Percentiles rank a stretch among this genome's conserved stretches.
Evolutionary conservation across 2,888 invertebrate genomes (phyloP).

Genomic region (Eumerus sabulonum): DNA sequence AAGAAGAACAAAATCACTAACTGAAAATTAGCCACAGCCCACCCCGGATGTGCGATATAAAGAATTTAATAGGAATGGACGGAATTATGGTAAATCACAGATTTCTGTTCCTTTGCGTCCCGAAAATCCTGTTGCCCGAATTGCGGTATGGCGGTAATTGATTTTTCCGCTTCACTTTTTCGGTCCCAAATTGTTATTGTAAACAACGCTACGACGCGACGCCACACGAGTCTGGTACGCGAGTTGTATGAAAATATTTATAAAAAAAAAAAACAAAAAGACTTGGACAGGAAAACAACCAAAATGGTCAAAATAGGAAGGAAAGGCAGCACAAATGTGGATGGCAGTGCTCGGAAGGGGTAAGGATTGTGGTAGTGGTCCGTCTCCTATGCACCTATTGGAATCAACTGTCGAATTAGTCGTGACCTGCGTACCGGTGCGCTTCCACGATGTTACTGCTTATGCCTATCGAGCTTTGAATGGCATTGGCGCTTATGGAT

Average conservation of each 20-base stretch:
- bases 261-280: slow-evolving; percentile 14
- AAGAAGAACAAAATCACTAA: neutral
- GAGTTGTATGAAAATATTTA: slow-evolving; percentile 36
- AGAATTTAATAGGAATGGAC: neutral
- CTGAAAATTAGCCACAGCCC: slow-evolving; percentile 11
- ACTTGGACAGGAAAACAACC: slow-evolving; percentile 12
- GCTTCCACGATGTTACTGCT: slow-evolving; percentile 55
- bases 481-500: slow-evolving; percentile 36
- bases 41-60: slow-evolving; percentile 20
- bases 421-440: slow-evolving; percentile 57
- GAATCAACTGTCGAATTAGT: slow-evolving; percentile 18
- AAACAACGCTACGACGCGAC: slow-evolving; percentile 11
- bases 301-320: neutral
- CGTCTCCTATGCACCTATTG: slow-evolving; percentile 36
- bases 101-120: neutral
- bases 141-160: slow-evolving; percentile 23
- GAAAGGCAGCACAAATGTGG: neutral
- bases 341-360: slow-evolving; percentile 20
- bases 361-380: slow-evolving; percentile 8
- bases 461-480: slow-evolving; percentile 14
- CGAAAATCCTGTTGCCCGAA: neutral
- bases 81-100: slow-evolving; percentile 16
- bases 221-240: neutral
- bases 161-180: slow-evolving; percentile 20
- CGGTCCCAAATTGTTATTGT: slow-evolving; percentile 10